Percentiles rank a stretch among this genome's conserved stretches.
These are phyloP conservation scores for Orthosia incerta DNA, from an alignment of 2,888 invertebrate genomes.

Conservation along the genomic window DNA sequence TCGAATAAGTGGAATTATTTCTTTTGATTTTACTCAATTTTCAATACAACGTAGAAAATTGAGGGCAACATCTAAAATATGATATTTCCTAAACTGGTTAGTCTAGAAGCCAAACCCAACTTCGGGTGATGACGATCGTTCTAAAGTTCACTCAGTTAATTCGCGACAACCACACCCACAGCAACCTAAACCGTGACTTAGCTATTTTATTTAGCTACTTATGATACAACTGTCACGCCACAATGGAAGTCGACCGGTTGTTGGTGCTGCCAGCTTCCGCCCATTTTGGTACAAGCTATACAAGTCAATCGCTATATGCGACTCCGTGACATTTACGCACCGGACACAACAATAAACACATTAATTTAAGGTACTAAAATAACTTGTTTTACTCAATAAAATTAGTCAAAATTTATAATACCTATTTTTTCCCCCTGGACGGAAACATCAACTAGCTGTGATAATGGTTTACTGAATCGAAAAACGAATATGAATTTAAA, in stretches of 20 bases:
- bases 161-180: constrained; percentile 24
- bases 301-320: constrained; percentile 41
- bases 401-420: background rate
- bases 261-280: constrained; percentile 43
- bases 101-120: background rate
- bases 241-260: constrained; percentile 39
- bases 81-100: background rate
- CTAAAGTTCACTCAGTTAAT: background rate
- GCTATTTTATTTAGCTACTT: constrained; percentile 41
- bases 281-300: constrained; percentile 41
- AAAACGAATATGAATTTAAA: background rate
- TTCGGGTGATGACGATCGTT: background rate
- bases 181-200: constrained; percentile 8
- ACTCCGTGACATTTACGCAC: constrained; percentile 52
- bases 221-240: constrained; percentile 23
- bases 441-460: background rate
- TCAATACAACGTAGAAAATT: background rate
- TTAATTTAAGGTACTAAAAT: constrained; percentile 2
- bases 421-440: background rate
- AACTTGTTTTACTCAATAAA: constrained; percentile 10
- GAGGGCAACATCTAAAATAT: too few relatives aligned
- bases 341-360: constrained; percentile 48
- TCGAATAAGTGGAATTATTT: background rate
- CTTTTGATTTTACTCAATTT: background rate
- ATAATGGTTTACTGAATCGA: background rate